Evolutionary conservation across 2,888 invertebrate genomes (phyloP).

Genomic region (Sepioteuthis lessoniana): DNA sequence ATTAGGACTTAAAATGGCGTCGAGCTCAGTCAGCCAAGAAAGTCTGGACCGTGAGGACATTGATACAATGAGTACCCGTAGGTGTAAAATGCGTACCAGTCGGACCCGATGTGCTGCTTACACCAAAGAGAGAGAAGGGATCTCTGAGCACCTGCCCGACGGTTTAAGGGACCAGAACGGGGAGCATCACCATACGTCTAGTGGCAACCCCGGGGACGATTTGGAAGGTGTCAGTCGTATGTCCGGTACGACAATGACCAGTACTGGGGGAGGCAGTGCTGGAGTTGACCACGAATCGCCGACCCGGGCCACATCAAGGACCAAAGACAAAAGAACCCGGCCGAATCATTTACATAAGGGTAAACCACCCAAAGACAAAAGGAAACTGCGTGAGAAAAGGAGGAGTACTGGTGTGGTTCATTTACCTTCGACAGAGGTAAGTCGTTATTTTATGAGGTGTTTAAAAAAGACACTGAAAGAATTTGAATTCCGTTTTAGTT

Average conservation of each 20-base stretch:
- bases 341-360: conserved; percentile 78
- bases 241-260: neutral
- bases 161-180: conserved; percentile 55
- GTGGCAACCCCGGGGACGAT: conserved; percentile 52
- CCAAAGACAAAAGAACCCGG: conserved; percentile 76
- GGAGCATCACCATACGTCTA: conserved; percentile 57
- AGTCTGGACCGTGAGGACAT: conserved; percentile 79
- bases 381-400: conserved; percentile 79
- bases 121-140: conserved; percentile 56
- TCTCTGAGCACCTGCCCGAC: conserved; percentile 53
- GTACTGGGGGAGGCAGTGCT: conserved; percentile 54
- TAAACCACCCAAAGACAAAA: conserved; percentile 78
- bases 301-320: conserved; percentile 70
- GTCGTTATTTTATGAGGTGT: conserved; percentile 49
- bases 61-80: conserved; percentile 77
- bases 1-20: conserved; percentile 77
- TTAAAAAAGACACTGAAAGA: neutral
- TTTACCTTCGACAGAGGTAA: conserved; percentile 79
- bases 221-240: conserved; percentile 53
- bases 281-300: conserved; percentile 73
- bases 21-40: conserved; percentile 80
- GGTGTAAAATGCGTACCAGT: conserved; percentile 78
- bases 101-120: conserved; percentile 75
- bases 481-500: neutral
- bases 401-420: conserved; percentile 80